A percentile compares a stretch with the other conserved stretches of the same genome.
These are phyloP conservation scores for Labeo catla DNA, from an alignment of 2,113 vertebrate genomes.

Conservation along the genomic window DNA sequence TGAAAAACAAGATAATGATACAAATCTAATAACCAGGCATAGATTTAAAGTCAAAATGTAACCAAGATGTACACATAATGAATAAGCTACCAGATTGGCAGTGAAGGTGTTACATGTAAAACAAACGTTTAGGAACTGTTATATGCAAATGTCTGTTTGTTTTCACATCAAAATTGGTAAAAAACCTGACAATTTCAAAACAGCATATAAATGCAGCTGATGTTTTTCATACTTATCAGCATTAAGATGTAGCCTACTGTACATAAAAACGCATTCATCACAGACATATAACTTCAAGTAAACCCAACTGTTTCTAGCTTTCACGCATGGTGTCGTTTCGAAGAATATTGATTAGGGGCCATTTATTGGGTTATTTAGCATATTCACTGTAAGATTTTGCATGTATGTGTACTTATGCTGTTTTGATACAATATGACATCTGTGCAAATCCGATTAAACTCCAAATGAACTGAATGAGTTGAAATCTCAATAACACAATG, in stretches of 20 bases:
- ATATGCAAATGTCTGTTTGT: neutral
- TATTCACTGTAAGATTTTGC: neutral
- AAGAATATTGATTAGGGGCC: too few relatives aligned
- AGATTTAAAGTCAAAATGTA: neutral
- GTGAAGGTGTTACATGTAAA: neutral
- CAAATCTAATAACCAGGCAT: neutral
- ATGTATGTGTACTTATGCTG: neutral
- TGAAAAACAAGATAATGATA: neutral
- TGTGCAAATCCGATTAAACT: neutral
- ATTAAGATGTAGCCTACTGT: neutral
- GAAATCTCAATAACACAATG: constrained; percentile 2
- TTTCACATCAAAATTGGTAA: neutral
- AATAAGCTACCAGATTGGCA: neutral
- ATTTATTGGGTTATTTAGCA: neutral
- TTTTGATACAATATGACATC: neutral
- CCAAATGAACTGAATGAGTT: neutral
- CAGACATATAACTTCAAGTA: neutral
- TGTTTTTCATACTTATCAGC: neutral
- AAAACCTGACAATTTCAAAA: neutral
- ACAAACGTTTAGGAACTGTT: neutral
- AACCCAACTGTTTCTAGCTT: neutral
- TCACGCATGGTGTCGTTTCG: neutral
- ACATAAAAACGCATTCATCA: neutral
- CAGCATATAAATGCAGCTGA: neutral
- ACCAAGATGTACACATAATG: neutral